Evolutionary conservation across 1,140 invertebrate species (phyloP).

Genomic region (Apocrypta bakeri): DNA sequence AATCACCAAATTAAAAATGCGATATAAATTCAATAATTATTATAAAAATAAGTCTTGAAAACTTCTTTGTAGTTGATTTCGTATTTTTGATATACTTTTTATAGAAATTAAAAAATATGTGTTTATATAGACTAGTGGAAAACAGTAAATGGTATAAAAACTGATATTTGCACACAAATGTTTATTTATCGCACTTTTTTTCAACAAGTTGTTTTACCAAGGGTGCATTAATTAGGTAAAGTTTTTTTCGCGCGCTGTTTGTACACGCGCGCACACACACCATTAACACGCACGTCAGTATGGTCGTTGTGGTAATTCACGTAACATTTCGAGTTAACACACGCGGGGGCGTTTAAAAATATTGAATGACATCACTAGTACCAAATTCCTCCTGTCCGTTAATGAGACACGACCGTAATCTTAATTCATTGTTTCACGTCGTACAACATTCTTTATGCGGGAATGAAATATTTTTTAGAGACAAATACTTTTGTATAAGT

Average conservation of each 20-base stretch:
- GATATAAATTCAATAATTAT: neutral
- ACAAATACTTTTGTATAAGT: no score
- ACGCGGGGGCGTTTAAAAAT: conserved; percentile 29
- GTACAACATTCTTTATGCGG: neutral
- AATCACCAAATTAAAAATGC: neutral
- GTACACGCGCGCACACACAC: no score
- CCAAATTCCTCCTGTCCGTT: neutral
- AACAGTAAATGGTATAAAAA: no score
- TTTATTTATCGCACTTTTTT: neutral
- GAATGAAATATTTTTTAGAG: no score
- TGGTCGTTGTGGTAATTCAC: conserved; percentile 3
- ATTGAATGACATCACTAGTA: conserved; percentile 37
- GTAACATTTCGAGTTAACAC: conserved; percentile 31
- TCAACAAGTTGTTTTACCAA: neutral
- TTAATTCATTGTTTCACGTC: neutral
- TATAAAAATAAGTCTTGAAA: neutral
- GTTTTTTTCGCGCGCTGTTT: conserved; percentile 11
- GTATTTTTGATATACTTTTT: no score
- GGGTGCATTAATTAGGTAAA: conserved; percentile 2
- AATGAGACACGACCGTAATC: neutral
- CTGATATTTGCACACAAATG: no score
- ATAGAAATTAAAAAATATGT: no score
- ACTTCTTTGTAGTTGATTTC: no score
- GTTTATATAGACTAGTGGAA: no score
- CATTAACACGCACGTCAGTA: neutral